These are phyloP conservation scores for Edolisoma coerulescens DNA, from an alignment of 2,113 vertebrate genomes.

Conservation along the genomic window DNA sequence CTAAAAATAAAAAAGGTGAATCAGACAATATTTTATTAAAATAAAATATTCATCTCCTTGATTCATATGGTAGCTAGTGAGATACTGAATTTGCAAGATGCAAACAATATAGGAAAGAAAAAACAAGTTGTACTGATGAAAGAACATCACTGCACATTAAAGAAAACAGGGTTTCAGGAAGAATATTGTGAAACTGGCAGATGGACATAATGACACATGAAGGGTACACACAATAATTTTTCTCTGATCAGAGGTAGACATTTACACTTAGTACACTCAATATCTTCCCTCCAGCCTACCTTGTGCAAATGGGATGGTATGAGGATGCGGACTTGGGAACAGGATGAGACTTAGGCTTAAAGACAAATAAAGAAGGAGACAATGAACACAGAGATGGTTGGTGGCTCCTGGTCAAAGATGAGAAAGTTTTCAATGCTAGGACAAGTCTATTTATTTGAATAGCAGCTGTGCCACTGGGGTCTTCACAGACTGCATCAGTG, in stretches of 20 bases:
- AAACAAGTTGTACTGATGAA: neutral
- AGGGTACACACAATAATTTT: neutral
- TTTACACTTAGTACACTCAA: neutral
- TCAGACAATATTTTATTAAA: neutral
- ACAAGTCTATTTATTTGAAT: neutral
- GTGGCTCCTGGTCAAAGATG: neutral
- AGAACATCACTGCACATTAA: neutral
- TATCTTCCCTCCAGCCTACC: neutral
- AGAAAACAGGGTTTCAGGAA: neutral
- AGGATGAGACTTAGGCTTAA: neutral
- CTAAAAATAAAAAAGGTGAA: neutral
- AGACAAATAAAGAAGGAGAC: neutral
- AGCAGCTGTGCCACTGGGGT: fast-evolving
- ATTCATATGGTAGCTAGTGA: neutral
- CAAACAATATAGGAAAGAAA: neutral
- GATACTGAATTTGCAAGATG: neutral
- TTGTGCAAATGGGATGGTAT: neutral
- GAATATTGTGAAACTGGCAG: neutral
- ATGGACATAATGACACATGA: neutral
- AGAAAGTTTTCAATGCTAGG: neutral
- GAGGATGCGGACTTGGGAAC: neutral
- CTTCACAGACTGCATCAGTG: neutral
- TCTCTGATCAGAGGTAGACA: neutral
- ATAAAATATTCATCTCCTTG: neutral
- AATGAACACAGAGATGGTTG: neutral